Percentiles rank a stretch among this genome's conserved stretches.
phyloP scores from a whole-genome alignment of 2,113 vertebrate species.

The Megalops atlanticus region DNA sequence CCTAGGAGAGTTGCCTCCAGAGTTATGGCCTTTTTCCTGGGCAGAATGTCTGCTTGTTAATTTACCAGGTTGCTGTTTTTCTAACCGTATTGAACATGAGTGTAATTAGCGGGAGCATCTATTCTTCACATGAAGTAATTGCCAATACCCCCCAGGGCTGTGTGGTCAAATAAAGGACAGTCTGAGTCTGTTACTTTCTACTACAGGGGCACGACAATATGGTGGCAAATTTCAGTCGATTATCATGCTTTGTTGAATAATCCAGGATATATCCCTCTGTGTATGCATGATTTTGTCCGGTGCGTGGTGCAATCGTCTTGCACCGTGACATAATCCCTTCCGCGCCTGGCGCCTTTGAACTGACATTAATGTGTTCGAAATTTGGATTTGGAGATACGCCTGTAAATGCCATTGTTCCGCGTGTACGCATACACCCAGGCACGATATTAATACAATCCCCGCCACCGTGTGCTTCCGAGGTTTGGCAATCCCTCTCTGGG shows the following conservation, averaged over 20 bases:
- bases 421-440: background rate
- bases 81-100: conserved; percentile 43
- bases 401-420: background rate
- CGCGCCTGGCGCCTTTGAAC: background rate
- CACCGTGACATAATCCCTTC: background rate
- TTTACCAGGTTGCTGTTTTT: conserved; percentile 45
- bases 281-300: background rate
- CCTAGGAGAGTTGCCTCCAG: background rate
- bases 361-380: background rate
- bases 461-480: background rate
- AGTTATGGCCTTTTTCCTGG: conserved; percentile 16
- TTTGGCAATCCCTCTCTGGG: background rate
- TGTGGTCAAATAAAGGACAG: conserved; percentile 55
- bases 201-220: too few relatives aligned
- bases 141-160: conserved; percentile 58
- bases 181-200: conserved; percentile 19
- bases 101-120: conserved; percentile 61
- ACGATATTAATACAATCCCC: background rate
- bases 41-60: conserved; percentile 33
- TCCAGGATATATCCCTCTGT: background rate
- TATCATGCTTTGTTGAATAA: too few relatives aligned
- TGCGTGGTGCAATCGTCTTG: background rate
- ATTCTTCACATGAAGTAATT: conserved; percentile 62
- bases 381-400: background rate
- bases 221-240: too few relatives aligned